Conservation (phyloP, 2,797 vertebrate species). For the Acanthis flammea region DNA sequence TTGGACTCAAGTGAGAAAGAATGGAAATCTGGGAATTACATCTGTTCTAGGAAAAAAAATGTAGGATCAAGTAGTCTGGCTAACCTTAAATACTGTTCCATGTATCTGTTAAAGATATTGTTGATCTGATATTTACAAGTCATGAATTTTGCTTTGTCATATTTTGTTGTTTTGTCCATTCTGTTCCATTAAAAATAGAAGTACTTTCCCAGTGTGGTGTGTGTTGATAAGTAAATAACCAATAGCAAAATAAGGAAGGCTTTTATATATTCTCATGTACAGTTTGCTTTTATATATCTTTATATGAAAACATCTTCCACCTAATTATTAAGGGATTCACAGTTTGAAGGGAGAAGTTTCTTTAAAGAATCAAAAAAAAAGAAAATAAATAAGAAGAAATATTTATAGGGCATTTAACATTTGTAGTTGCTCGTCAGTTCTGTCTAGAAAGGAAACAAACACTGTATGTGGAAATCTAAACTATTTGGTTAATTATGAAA, state of each 20-base stretch:
- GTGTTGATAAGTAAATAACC: background rate
- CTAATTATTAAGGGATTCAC: background rate
- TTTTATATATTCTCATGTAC: background rate
- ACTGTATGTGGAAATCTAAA: background rate
- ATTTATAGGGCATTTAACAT: background rate
- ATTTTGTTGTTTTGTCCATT: background rate
- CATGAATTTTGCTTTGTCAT: background rate
- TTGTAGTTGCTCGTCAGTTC: background rate
- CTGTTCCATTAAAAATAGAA: background rate
- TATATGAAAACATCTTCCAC: background rate
- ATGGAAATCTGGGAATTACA: background rate
- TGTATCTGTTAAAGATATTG: background rate
- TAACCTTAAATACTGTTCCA: background rate
- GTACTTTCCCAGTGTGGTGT: background rate
- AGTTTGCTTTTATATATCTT: background rate
- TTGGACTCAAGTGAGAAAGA: background rate
- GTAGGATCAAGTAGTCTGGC: background rate
- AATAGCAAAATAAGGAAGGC: background rate
- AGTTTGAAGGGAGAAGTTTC: background rate
- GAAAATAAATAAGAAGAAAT: background rate
- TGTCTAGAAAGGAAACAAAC: background rate
- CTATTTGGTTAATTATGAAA: background rate
- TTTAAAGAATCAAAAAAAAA: background rate
- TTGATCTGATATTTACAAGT: background rate
- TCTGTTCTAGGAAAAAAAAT: background rate